A percentile compares a stretch with the other conserved stretches of the same genome.
Evolutionary conservation across 2,888 invertebrate species (phyloP).

Genomic region (Torymus texanus): DNA sequence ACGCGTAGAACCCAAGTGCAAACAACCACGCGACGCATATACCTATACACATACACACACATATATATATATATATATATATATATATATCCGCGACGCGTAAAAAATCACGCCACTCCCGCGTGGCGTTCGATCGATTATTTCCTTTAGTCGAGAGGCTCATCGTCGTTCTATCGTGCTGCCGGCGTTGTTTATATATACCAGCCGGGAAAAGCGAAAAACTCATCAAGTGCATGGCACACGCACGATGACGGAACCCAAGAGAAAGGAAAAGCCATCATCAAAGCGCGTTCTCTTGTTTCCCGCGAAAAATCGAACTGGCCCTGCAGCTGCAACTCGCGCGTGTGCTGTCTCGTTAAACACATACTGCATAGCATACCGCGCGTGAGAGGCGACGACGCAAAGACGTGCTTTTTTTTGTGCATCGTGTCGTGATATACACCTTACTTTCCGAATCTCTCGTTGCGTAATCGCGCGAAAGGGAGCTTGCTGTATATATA

Average conservation of each 20-base stretch:
- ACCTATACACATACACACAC: conserved; percentile 9
- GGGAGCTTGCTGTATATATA: too few relatives aligned
- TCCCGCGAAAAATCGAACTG: conserved; percentile 1
- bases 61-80: too few relatives aligned
- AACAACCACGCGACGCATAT: too few relatives aligned
- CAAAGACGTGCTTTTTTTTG: too few relatives aligned
- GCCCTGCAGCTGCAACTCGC: conserved; percentile 1
- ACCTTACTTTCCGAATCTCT: too few relatives aligned
- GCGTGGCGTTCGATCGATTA: conserved; percentile 41
- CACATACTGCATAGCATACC: conserved; percentile 58
- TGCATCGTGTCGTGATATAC: too few relatives aligned
- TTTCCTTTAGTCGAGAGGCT: conserved; percentile 28
- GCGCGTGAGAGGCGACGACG: too few relatives aligned
- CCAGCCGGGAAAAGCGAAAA: not conserved
- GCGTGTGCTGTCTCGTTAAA: conserved; percentile 26
- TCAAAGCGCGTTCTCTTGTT: conserved; percentile 27
- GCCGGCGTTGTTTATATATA: too few relatives aligned
- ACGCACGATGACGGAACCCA: conserved; percentile 7
- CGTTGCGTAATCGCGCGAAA: too few relatives aligned
- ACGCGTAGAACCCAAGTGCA: too few relatives aligned
- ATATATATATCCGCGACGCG: not conserved
- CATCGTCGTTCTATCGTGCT: not conserved
- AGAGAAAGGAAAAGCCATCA: conserved; percentile 14
- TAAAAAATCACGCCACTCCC: conserved; percentile 25
- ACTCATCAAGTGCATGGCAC: conserved; percentile 37